These are phyloP conservation scores for Catalaphyllia jardinei DNA, from an alignment of 64 coral and sea anemone species.

Conservation along the genomic window DNA sequence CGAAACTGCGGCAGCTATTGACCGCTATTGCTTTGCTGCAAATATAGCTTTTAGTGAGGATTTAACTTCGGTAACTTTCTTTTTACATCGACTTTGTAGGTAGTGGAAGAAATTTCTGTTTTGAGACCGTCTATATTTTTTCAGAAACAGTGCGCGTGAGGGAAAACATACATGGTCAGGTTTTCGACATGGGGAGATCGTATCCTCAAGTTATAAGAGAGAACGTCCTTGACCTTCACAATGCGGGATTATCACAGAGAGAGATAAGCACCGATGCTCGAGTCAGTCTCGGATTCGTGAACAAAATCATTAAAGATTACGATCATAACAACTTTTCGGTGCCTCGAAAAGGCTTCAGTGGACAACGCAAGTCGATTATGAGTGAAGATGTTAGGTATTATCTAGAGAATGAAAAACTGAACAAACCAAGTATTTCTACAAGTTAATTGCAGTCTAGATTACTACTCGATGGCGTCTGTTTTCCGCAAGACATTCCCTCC, in stretches of 20 bases:
- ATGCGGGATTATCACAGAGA: not conserved
- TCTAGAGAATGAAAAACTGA: not conserved
- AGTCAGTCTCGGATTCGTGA: not conserved
- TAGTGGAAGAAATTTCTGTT: too few relatives aligned
- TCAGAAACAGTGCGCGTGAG: too few relatives aligned
- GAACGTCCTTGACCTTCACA: not conserved
- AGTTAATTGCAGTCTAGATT: too few relatives aligned
- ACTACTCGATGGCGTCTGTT: not conserved
- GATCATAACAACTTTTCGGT: not conserved
- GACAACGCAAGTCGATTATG: not conserved
- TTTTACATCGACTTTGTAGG: too few relatives aligned
- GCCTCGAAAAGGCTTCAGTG: not conserved
- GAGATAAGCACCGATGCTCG: not conserved
- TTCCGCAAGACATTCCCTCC: too few relatives aligned
- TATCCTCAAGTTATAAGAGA: conserved; percentile 2
- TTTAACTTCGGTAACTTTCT: too few relatives aligned
- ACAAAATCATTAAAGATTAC: not conserved
- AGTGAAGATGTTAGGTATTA: not conserved
- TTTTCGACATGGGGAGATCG: not conserved
- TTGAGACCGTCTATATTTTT: too few relatives aligned
- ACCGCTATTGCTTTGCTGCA: too few relatives aligned
- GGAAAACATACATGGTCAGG: too few relatives aligned
- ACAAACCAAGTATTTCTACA: too few relatives aligned
- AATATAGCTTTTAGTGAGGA: too few relatives aligned
- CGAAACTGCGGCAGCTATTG: too few relatives aligned